phyloP scores from a whole-genome alignment of 2,113 vertebrate genomes.

The Jaculus jaculus region DNA sequence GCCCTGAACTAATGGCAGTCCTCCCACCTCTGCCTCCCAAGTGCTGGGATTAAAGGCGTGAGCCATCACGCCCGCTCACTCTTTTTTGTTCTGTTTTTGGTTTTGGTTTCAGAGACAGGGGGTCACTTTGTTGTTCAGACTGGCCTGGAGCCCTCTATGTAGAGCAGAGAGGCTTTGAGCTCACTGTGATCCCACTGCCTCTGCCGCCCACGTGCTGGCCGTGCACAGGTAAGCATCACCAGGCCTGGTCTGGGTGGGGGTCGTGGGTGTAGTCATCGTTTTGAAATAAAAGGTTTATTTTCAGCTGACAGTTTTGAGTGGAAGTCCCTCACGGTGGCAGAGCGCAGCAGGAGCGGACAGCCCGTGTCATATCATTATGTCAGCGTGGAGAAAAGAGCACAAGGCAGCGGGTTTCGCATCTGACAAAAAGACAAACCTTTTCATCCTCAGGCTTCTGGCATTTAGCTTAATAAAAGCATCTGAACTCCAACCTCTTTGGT shows the following conservation, averaged over 20 bases:
- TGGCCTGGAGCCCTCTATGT: too few relatives aligned
- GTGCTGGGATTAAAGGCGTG: too few relatives aligned
- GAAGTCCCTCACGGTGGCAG: too few relatives aligned
- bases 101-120: not conserved
- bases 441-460: not conserved
- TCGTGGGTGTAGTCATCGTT: too few relatives aligned
- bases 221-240: not conserved
- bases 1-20: too few relatives aligned
- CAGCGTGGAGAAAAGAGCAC: too few relatives aligned
- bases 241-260: too few relatives aligned
- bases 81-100: not conserved
- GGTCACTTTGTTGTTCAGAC: not conserved
- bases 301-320: too few relatives aligned
- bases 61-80: not conserved
- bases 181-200: not conserved
- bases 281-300: too few relatives aligned
- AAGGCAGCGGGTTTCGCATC: not conserved
- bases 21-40: too few relatives aligned
- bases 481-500: constrained; percentile 5
- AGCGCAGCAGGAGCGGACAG: too few relatives aligned
- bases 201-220: not conserved
- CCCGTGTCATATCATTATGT: too few relatives aligned
- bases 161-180: not conserved
- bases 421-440: not conserved
- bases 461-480: not conserved